Percentiles rank a stretch among this genome's conserved stretches.
Evolutionary conservation across 2,888 invertebrate species (phyloP).

Genomic region (Dioctria linearis): DNA sequence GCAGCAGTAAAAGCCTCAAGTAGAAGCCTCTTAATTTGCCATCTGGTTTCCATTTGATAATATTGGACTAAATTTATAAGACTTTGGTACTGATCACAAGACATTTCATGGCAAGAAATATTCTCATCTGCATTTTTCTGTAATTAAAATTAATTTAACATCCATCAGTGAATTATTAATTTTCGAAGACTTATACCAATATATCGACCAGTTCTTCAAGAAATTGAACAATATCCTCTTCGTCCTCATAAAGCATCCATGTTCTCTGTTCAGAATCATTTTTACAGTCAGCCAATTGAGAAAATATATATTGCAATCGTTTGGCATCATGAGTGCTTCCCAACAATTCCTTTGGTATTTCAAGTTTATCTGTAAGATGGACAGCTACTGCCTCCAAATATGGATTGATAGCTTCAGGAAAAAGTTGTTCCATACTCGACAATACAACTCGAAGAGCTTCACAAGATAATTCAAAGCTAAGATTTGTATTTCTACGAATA

Average conservation of each 20-base stretch:
- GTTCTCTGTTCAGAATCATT: conserved; percentile 96
- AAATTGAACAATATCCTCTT: conserved; percentile 88
- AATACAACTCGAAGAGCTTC: conserved; percentile 87
- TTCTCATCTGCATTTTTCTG: conserved; percentile 94
- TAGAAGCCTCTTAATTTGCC: conserved; percentile 86
- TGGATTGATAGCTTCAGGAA: conserved; percentile 75
- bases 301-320: conserved; percentile 85
- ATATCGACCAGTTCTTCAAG: conserved; percentile 87
- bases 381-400: conserved; percentile 76
- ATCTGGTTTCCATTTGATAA: conserved; percentile 96
- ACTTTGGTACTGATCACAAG: conserved; percentile 86
- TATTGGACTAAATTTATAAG: conserved; percentile 90
- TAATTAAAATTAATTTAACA: conserved; percentile 62
- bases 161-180: background rate
- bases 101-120: conserved; percentile 87
- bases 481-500: conserved; percentile 86
- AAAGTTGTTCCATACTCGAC: conserved; percentile 71
- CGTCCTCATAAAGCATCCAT: conserved; percentile 96
- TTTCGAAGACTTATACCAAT: conserved; percentile 74
- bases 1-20: conserved; percentile 90
- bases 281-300: conserved; percentile 88
- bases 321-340: conserved; percentile 86
- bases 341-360: conserved; percentile 77
- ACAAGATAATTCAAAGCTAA: conserved; percentile 89
- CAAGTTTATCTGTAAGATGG: conserved; percentile 76